Evolutionary conservation across 2,888 invertebrate species (phyloP).

Genomic region (Priocnemis perturbator): DNA sequence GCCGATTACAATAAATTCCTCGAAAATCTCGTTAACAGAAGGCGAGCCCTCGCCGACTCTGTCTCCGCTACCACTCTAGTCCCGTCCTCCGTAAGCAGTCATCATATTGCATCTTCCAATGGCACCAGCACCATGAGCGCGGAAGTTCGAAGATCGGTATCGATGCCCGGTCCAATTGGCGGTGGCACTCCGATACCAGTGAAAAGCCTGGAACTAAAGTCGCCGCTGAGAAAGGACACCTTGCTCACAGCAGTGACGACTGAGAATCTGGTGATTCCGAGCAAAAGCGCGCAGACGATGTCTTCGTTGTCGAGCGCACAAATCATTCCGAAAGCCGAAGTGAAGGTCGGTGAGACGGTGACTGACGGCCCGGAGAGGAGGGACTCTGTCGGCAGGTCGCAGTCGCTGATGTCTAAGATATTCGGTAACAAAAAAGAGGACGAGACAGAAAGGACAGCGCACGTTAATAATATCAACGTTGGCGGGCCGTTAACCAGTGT

Average conservation of each 20-base stretch:
- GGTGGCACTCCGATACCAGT: slow-evolving; percentile 73
- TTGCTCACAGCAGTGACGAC: slow-evolving; percentile 25
- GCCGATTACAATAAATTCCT: slow-evolving; percentile 85
- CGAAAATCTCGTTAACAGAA: slow-evolving; percentile 84
- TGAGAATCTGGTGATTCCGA: slow-evolving; percentile 43
- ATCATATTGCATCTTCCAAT: slow-evolving; percentile 53
- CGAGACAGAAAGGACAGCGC: slow-evolving; percentile 61
- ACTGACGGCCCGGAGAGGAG: slow-evolving; percentile 52
- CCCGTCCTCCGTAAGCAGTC: slow-evolving; percentile 67
- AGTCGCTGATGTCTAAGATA: slow-evolving; percentile 69
- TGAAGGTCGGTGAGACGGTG: slow-evolving; percentile 45
- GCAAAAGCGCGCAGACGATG: slow-evolving; percentile 30
- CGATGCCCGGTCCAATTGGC: slow-evolving; percentile 70
- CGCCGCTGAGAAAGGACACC: slow-evolving; percentile 58
- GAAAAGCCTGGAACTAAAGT: slow-evolving; percentile 64
- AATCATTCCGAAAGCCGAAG: slow-evolving; percentile 48
- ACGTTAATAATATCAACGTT: slow-evolving; percentile 42
- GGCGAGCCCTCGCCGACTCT: slow-evolving; percentile 84
- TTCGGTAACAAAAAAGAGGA: slow-evolving; percentile 70
- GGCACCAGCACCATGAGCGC: slow-evolving; percentile 35
- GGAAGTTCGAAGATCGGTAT: slow-evolving; percentile 60
- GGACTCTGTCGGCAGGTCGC: slow-evolving; percentile 54
- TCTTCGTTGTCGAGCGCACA: slow-evolving; percentile 35
- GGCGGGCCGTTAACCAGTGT: slow-evolving; percentile 76
- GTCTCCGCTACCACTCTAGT: slow-evolving; percentile 77